Evolutionary conservation across 2,888 invertebrate species (phyloP).

Genomic region (Holacanthella duospinosa): DNA sequence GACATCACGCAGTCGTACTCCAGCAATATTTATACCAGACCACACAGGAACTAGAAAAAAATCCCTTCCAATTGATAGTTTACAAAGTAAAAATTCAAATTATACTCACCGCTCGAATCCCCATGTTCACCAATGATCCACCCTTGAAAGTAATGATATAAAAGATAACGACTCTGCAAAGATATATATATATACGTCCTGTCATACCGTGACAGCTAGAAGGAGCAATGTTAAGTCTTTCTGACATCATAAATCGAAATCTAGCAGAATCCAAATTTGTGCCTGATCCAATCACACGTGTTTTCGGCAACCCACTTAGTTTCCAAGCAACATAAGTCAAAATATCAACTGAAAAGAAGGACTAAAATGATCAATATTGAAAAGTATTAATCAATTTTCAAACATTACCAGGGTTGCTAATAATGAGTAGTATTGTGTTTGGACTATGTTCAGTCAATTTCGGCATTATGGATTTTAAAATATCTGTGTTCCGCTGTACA

Average conservation of each 20-base stretch:
- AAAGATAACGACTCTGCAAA: no score
- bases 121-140: conserved; percentile 94
- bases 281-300: conserved; percentile 81
- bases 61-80: no score
- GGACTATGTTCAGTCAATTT: conserved; percentile 72
- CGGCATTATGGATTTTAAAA: conserved; percentile 76
- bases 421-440: conserved; percentile 70
- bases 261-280: conserved; percentile 87
- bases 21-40: conserved; percentile 87
- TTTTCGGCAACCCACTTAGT: conserved; percentile 74
- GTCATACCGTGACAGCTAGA: conserved; percentile 79
- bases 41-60: conserved; percentile 66
- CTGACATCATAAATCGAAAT: conserved; percentile 76
- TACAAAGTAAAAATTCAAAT: no score
- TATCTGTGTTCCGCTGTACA: conserved; percentile 81
- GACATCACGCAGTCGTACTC: conserved; percentile 68
- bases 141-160: no score
- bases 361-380: no score
- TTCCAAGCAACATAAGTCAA: conserved; percentile 93
- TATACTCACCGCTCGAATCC: conserved; percentile 68
- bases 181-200: no score
- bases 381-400: no score
- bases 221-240: conserved; percentile 67
- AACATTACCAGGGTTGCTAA: conserved; percentile 70
- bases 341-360: conserved; percentile 60